phyloP scores from a whole-genome alignment of 2,797 vertebrate species.

The Lepus townsendii region DNA sequence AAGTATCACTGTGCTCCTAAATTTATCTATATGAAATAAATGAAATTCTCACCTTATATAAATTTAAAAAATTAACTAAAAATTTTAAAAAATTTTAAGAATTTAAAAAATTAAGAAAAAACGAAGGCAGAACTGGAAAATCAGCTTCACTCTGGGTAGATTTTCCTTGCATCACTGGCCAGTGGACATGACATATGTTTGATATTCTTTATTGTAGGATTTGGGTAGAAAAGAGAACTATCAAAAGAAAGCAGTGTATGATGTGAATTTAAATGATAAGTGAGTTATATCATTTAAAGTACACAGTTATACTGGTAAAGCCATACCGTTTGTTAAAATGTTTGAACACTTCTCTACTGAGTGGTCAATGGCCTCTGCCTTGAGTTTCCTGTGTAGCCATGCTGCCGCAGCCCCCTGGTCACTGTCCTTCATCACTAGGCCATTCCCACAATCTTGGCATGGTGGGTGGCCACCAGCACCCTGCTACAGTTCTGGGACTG shows the following conservation, averaged over 20 bases:
- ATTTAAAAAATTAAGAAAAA: no score
- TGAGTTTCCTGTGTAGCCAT: neutral
- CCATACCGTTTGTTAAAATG: neutral
- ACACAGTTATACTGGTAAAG: neutral
- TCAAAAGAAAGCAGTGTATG: neutral
- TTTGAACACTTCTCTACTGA: neutral
- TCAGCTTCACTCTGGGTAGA: neutral
- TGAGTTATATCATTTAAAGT: neutral
- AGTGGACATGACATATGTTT: neutral
- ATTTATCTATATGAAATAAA: no score
- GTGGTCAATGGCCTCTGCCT: neutral
- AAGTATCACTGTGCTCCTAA: no score
- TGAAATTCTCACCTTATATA: no score
- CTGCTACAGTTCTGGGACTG: neutral
- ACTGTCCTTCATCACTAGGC: neutral
- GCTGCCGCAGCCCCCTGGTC: neutral
- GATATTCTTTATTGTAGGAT: neutral
- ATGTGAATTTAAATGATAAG: neutral
- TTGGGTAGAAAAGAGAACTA: constrained; percentile 40
- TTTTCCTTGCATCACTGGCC: neutral
- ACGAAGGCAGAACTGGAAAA: neutral
- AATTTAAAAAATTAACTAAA: no score
- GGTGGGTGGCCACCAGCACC: neutral
- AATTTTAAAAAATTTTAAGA: no score
- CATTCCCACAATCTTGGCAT: neutral